Evolutionary conservation across 1,140 invertebrate genomes (phyloP).

Genomic region (Onthophagus taurus): DNA sequence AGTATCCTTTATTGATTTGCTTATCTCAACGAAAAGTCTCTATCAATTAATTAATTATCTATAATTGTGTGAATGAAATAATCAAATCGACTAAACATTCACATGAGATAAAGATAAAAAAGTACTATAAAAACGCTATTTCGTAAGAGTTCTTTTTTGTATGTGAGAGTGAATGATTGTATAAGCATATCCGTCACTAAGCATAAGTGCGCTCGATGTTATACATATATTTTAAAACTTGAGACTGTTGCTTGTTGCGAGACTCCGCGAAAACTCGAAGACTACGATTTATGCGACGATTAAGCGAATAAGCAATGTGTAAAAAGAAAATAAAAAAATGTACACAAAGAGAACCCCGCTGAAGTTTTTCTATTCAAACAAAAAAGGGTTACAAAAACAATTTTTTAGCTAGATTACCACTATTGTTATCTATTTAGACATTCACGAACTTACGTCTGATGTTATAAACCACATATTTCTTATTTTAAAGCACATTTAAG

Average conservation of each 20-base stretch:
- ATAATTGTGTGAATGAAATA: slow-evolving; percentile 2
- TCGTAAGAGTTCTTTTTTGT: slow-evolving; percentile 19
- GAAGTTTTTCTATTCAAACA: slow-evolving; percentile 24
- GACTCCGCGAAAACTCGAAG: slow-evolving; percentile 5
- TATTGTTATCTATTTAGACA: slow-evolving; percentile 1
- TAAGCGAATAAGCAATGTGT: slow-evolving; percentile 29
- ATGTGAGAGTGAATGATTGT: slow-evolving; percentile 26
- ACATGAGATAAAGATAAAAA: slow-evolving; percentile 2
- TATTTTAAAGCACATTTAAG: too few relatives aligned
- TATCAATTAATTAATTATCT: not conserved
- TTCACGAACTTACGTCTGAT: too few relatives aligned
- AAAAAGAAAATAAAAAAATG: slow-evolving; percentile 32
- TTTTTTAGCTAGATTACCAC: not conserved
- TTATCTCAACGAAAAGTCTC: slow-evolving; percentile 1
- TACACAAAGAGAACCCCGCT: slow-evolving; percentile 26
- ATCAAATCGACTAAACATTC: not conserved
- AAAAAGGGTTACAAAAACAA: slow-evolving; percentile 1
- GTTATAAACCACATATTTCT: too few relatives aligned
- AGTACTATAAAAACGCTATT: not conserved
- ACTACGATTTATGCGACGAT: slow-evolving; percentile 6
- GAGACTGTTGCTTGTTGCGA: slow-evolving; percentile 11
- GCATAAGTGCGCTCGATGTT: too few relatives aligned
- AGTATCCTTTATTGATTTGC: slow-evolving; percentile 19
- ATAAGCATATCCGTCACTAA: too few relatives aligned
- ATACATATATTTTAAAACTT: too few relatives aligned